Conservation (phyloP, 2,888 invertebrate species). For the Mylabris sibirica region DNA sequence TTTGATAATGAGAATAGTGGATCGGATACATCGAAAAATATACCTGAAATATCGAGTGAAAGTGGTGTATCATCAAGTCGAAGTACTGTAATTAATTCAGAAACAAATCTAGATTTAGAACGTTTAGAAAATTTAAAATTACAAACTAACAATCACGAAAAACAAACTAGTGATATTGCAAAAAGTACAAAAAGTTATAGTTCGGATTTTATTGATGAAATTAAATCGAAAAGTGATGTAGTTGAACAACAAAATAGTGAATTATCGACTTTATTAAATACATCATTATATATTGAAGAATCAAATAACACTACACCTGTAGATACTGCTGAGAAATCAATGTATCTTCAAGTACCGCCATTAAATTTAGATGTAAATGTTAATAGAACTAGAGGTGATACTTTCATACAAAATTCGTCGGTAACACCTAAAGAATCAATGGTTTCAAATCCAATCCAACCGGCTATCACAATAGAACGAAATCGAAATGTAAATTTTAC, state of each 20-base stretch:
- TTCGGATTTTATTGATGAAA: constrained; percentile 25
- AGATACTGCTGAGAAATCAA: background rate
- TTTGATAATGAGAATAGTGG: constrained; percentile 45
- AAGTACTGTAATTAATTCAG: constrained; percentile 31
- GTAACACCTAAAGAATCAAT: background rate
- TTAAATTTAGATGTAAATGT: background rate
- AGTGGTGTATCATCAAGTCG: constrained; percentile 43
- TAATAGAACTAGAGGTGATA: background rate
- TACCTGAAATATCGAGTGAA: constrained; percentile 59
- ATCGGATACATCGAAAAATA: constrained; percentile 60
- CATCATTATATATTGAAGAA: background rate
- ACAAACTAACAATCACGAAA: constrained; percentile 9
- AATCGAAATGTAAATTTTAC: background rate
- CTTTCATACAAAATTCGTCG: background rate
- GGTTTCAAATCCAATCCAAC: background rate
- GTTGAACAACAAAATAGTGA: background rate
- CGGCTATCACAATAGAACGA: background rate
- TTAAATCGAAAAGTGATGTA: constrained; percentile 8
- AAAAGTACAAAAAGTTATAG: constrained; percentile 23
- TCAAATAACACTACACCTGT: background rate
- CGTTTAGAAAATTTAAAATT: constrained; percentile 37
- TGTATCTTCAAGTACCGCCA: background rate
- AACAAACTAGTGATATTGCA: background rate
- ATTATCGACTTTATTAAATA: background rate
- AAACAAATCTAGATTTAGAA: constrained; percentile 34